Base-by-base conservation (phyloP, 2,888 invertebrate genomes). In the Sabatieria punctata region DNA sequence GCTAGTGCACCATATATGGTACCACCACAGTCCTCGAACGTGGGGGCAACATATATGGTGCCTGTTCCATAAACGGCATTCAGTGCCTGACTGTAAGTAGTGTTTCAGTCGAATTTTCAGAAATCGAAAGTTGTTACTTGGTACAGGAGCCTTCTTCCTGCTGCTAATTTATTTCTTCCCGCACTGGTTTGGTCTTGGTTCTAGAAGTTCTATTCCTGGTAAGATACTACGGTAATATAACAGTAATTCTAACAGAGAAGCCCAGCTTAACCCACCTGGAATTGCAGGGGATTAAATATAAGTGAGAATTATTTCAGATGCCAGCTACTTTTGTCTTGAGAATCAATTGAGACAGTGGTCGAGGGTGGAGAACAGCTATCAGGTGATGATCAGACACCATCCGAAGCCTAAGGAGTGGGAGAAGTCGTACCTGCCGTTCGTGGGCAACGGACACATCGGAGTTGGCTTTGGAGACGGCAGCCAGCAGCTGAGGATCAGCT, bases 401-500 rank as follows among this genome's bases (percentile, higher is more conserved):
- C n/a, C n/a, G n/a, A n/a, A n/a, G n/a, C n/a, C n/a, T n/a, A n/a
- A n/a, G n/a, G n/a, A n/a, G n/a, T n/a, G n/a, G n/a, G n/a, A n/a
- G n/a, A n/a, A n/a, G n/a, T n/a, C n/a, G 4, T 46, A 19, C 23
- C 24, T 33, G 25, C 46, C 41, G 6, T 46, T 46, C 22, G 46
- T 46, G 2, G 46, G 46, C 15, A 46, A 46, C 27, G 46, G 46
- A 13, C 24, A 24, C 22, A 27, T 46, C 19, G 42, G 46, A 2
- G 18, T 45, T 3, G 21, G 18, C 15, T 6, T 40, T 19, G 21
- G 26, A 6, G 30, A 26, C 11, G 2, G 2, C 38, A 23, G 22
- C 2, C 19, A 45, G 11, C 24, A 22, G 36, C 23, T 45, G 15
- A 13, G 11, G 6, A 24, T 25, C 13, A 15, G 13, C n/a, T n/a